Base-by-base conservation (phyloP, 2,888 invertebrate species). In the Pterostichus madidus region DNA sequence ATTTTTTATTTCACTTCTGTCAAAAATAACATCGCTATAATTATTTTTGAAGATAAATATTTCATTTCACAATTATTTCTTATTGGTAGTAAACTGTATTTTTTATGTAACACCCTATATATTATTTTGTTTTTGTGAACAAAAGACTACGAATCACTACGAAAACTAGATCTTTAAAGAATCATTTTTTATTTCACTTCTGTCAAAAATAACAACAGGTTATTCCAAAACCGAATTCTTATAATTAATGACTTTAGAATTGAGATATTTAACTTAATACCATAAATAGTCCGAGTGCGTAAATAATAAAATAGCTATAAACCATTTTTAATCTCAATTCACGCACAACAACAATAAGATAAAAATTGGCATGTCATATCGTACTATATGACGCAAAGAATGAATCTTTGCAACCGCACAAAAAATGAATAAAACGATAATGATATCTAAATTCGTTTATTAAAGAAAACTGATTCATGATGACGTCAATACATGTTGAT, bases 161-260 rank as follows among this genome's bases (percentile, higher is more conserved):
- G 6, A 64, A 64, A 64, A 35, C 11, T 35, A 10, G 64, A 32
- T n/a, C 13, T 71, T 71, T 46, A 71, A 68, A 8, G n/a, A 17
- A 71, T 71, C 71, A 71, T 71, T 71, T 71, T 71, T 71, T 71
- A 71, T 11, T 17, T 24, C 71, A 46, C 71, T 46, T 17, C 46
- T 71, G 71, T 71, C 71, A 46, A 46, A 71, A 44, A 10, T 71
- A 71, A 71, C 44, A 11, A 71, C 46, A 71, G 71, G 71, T 71
- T 71, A 71, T 71, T 15, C 46, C n/a, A 11, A 71, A 71, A 71
- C 10, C 24, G 44, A 24, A 10, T 46, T 71, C 24, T 11, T 53
- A 53, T 71, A 71, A 71, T 71, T 71, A 71, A 71, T 71, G 71
- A 71, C 17, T 71, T 44, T 46, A 46, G 44, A 71, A 71, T 71